These are phyloP conservation scores for Strigamia transsilvanica DNA, from an alignment of 2,888 invertebrate genomes.

Conservation along the genomic window DNA sequence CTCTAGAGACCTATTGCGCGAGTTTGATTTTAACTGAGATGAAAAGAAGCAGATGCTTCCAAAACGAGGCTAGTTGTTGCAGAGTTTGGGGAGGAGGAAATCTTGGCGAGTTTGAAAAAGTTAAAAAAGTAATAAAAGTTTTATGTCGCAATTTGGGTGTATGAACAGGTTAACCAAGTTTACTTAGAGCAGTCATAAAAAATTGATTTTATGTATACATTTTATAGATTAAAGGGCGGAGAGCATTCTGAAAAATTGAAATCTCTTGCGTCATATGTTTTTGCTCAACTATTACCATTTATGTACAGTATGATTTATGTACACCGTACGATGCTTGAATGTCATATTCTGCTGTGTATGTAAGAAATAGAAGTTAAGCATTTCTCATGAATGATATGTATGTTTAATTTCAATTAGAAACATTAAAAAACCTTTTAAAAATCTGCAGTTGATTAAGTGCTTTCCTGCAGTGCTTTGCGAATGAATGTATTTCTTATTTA, in stretches of 20 bases:
- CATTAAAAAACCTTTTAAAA: no score
- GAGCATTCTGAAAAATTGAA: constrained; percentile 16
- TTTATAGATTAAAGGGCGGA: constrained; percentile 7
- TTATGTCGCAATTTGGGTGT: constrained; percentile 14
- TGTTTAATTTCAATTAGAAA: no score
- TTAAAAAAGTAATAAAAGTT: constrained; percentile 26
- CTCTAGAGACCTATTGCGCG: constrained; percentile 15
- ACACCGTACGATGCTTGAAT: no score
- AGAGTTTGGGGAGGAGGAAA: background rate
- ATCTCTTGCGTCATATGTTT: background rate
- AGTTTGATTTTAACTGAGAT: constrained; percentile 26
- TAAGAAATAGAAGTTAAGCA: no score
- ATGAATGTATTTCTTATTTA: no score
- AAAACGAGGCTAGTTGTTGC: constrained; percentile 11
- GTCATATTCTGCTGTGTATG: no score
- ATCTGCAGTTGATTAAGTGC: no score
- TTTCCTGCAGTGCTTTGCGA: no score
- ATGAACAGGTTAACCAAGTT: constrained; percentile 26
- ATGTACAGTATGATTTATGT: background rate
- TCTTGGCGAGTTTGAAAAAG: background rate
- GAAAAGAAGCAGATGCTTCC: constrained; percentile 1
- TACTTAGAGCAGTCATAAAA: constrained; percentile 15
- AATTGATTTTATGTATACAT: constrained; percentile 21
- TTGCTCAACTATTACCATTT: background rate
- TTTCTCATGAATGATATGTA: no score